These are phyloP conservation scores for Chelmon rostratus DNA, from an alignment of 2,797 vertebrate genomes.

Conservation along the genomic window DNA sequence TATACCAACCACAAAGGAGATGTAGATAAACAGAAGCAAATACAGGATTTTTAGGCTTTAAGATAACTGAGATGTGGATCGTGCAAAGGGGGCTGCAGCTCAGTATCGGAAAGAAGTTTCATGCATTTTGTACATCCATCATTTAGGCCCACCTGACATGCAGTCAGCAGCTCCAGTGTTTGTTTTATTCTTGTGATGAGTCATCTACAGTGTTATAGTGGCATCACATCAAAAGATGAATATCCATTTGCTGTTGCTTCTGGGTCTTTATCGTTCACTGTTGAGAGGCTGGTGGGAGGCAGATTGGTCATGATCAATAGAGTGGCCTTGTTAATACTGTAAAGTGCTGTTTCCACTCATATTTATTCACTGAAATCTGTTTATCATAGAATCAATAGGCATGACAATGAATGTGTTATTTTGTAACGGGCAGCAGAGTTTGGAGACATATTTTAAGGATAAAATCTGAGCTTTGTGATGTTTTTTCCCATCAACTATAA, in stretches of 20 bases:
- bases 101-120: conserved; percentile 12
- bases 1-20: conserved; percentile 5
- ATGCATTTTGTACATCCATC: conserved; percentile 26
- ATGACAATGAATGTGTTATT: conserved; percentile 14
- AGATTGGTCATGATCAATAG: conserved; percentile 62
- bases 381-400: conserved; percentile 32
- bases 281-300: conserved; percentile 50
- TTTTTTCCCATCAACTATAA: conserved; percentile 6
- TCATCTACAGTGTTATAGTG: conserved; percentile 46
- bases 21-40: conserved; percentile 19
- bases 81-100: background rate
- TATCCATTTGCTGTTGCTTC: conserved; percentile 48
- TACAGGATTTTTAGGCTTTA: background rate
- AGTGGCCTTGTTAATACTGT: conserved; percentile 53
- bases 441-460: background rate
- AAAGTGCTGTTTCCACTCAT: conserved; percentile 48
- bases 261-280: conserved; percentile 45
- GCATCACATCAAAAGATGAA: conserved; percentile 54
- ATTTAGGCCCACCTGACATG: conserved; percentile 23
- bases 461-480: background rate
- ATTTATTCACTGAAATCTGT: conserved; percentile 42
- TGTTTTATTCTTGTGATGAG: conserved; percentile 46
- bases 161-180: conserved; percentile 41
- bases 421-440: conserved; percentile 1
- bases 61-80: conserved; percentile 16